These are phyloP conservation scores for Gracilinanus agilis DNA, from an alignment of 2,113 vertebrate species.

Conservation along the genomic window DNA sequence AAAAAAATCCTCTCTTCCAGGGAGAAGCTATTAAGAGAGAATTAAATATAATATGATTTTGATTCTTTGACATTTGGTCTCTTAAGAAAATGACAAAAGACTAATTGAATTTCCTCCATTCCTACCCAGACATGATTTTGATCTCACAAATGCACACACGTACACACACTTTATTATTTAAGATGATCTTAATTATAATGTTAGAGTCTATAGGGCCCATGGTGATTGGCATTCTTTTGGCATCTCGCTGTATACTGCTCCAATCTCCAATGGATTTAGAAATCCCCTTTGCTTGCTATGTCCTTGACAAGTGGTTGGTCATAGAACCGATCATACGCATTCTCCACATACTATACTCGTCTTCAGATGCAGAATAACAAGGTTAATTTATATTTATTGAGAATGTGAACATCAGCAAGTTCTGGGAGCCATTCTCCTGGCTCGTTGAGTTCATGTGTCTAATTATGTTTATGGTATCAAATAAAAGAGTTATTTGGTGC, in stretches of 20 bases:
- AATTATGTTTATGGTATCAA: background rate
- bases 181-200: background rate
- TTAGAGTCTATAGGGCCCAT: background rate
- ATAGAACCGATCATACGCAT: background rate
- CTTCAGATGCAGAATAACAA: background rate
- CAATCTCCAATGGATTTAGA: background rate
- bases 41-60: background rate
- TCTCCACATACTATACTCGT: background rate
- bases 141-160: background rate
- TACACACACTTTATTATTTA: background rate
- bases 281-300: background rate
- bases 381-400: background rate
- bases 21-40: background rate
- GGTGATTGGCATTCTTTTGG: background rate
- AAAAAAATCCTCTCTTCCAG: background rate
- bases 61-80: background rate
- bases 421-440: background rate
- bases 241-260: background rate
- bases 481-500: background rate
- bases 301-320: no score
- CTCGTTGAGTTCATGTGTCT: background rate
- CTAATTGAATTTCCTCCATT: background rate
- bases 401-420: background rate
- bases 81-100: background rate
- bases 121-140: background rate